Evolutionary conservation across 2,888 invertebrate species (phyloP).

Genomic region (Cryptophagus acutangulus): DNA sequence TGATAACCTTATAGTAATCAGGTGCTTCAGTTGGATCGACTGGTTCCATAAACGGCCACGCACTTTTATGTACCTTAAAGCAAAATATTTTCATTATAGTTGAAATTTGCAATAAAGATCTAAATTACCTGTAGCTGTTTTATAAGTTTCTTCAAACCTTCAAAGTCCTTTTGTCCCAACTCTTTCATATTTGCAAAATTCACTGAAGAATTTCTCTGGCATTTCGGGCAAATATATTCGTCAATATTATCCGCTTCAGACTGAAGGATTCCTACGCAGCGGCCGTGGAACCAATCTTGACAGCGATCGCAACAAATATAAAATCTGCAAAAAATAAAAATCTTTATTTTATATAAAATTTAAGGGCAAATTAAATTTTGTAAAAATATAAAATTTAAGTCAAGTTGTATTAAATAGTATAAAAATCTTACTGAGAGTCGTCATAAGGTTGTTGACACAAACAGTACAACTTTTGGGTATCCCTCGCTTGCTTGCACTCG

Average conservation of each 20-base stretch:
- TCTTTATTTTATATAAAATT: conserved; percentile 10
- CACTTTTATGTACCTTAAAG: conserved; percentile 82
- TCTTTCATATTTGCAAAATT: conserved; percentile 89
- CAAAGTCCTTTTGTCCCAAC: conserved; percentile 72
- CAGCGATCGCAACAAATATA: conserved; percentile 99
- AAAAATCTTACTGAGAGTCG: conserved; percentile 76
- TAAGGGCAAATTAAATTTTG: too few species aligned
- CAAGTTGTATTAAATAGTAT: not conserved
- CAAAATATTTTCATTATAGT: conserved; percentile 10
- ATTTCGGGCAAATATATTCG: conserved; percentile 94
- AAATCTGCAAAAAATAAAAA: conserved; percentile 61
- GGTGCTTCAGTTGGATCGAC: conserved; percentile 95
- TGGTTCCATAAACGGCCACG: conserved; percentile 97
- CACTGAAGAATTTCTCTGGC: conserved; percentile 83
- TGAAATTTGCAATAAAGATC: conserved; percentile 5
- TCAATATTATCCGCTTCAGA: conserved; percentile 93
- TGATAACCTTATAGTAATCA: conserved; percentile 93
- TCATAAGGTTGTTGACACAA: conserved; percentile 95
- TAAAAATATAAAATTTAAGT: too few species aligned
- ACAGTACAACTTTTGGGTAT: conserved; percentile 91
- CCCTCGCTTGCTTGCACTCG: conserved; percentile 79
- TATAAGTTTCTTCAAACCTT: conserved; percentile 76
- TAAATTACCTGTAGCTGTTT: conserved; percentile 76
- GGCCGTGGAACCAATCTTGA: conserved; percentile 98
- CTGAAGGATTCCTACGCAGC: conserved; percentile 92